Base-by-base conservation (phyloP, 53 echinoderm and acorn worm genomes). In the Glandiceps talaboti region DNA sequence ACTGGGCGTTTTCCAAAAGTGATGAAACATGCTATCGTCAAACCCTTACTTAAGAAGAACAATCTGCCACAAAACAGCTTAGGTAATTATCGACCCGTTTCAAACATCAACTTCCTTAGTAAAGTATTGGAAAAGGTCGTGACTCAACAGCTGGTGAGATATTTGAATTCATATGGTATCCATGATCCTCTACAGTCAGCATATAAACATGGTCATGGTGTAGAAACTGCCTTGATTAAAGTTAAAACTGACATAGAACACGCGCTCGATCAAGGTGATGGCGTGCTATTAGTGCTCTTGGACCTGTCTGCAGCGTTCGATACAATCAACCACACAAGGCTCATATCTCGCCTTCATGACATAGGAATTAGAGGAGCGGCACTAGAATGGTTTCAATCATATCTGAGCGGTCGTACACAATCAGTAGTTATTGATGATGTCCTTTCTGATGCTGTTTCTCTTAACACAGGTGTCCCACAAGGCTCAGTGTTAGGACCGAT, bases 111-210 rank as follows among this genome's bases (percentile, higher is more conserved):
- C 29, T 89, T 86, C 74, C 32, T 86, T 28, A 80, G 74, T n/a
- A 89, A 89, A 29, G 75, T 83, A 10, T 32, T 78, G 31, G 83
- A 89, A 83, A 73, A 83, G 6, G 73, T 33, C 27, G 85, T 89
- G 31, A 33, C 80, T 27, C 76, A 31, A 0, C 83, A 80, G 72
- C 73, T 89, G 31, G 77, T 72, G 28, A 27, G 76, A 20, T 81
- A 89, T 29, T 83, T 89, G 64, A 64, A 76, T 12, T 27, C 31
- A 1, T 32, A 82, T 31, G 45, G 77, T 33, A 74, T 86, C 0
- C 78, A 80, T 33, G 82, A 76, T 78, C 74, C 83, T 20, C 81
- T 30, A 29, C 90, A 90, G 32, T 90, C 86, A 20, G 90, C 86
- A 1, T 90, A 90, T 74, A 73, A 77, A 14, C 30, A 74, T 75